Conservation (phyloP, 2,888 invertebrate species). For the Apomyelois bistriatella region DNA sequence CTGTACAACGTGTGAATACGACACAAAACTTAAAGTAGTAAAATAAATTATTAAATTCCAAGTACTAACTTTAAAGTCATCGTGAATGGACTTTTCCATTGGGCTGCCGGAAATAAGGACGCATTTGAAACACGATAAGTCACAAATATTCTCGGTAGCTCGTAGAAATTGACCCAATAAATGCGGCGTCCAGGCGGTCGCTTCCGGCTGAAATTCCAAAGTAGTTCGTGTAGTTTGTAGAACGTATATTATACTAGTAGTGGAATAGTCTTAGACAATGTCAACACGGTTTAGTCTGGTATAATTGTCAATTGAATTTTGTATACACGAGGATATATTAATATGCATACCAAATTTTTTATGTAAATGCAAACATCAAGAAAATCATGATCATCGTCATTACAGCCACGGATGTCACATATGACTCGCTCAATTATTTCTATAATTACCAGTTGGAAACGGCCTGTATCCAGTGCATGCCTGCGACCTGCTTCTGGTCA, state of each 20-base stretch:
- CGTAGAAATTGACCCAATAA: conserved; percentile 47
- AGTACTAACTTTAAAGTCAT: conserved; percentile 47
- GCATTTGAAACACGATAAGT: conserved; percentile 50
- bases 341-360: no score
- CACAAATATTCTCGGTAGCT: conserved; percentile 45
- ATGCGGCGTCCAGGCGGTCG: conserved; percentile 49
- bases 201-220: conserved; percentile 41
- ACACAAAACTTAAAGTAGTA: conserved; percentile 15
- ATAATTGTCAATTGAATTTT: no score
- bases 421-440: no score
- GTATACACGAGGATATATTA: no score
- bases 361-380: no score
- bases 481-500: no score
- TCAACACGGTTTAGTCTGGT: no score
- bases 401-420: no score
- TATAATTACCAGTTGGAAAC: no score
- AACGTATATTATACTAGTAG: not conserved
- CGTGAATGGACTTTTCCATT: conserved; percentile 42
- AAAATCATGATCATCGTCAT: no score
- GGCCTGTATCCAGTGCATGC: no score
- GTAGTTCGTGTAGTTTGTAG: not conserved
- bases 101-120: conserved; percentile 48
- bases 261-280: no score
- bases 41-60: not conserved
- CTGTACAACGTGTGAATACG: conserved; percentile 12